phyloP scores from a whole-genome alignment of 2,888 invertebrate genomes.

The Thymelicus acteon region DNA sequence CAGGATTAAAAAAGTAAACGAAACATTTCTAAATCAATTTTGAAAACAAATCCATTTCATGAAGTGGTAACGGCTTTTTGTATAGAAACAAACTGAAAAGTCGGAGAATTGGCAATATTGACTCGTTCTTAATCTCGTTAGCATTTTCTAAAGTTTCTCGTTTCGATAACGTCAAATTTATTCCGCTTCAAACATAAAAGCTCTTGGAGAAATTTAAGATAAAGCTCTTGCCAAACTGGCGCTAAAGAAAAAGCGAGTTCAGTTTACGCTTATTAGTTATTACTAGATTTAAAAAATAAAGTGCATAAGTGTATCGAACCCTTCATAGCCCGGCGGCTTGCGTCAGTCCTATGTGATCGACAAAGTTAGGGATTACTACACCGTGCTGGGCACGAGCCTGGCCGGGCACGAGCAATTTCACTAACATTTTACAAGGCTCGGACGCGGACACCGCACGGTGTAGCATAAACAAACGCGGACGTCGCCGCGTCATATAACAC shows the following conservation, averaged over 20 bases:
- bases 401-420: no score
- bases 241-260: not conserved
- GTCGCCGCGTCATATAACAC: no score
- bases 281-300: no score
- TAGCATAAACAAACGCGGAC: no score
- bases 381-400: no score
- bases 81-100: not conserved
- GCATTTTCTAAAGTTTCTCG: conserved; percentile 6
- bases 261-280: not conserved
- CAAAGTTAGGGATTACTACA: no score
- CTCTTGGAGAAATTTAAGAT: not conserved
- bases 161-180: conserved; percentile 7
- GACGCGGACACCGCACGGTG: no score
- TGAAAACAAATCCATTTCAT: not conserved
- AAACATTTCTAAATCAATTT: not conserved
- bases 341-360: no score
- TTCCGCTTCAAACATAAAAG: conserved; percentile 6
- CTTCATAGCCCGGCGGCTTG: no score
- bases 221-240: not conserved
- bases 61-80: conserved; percentile 4
- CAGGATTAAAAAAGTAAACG: not conserved
- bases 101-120: not conserved
- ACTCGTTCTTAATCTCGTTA: conserved; percentile 1
- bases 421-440: no score
- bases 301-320: no score